These are phyloP conservation scores for Phodopus roborovskii DNA, from an alignment of 2,113 vertebrate genomes.

Conservation along the genomic window DNA sequence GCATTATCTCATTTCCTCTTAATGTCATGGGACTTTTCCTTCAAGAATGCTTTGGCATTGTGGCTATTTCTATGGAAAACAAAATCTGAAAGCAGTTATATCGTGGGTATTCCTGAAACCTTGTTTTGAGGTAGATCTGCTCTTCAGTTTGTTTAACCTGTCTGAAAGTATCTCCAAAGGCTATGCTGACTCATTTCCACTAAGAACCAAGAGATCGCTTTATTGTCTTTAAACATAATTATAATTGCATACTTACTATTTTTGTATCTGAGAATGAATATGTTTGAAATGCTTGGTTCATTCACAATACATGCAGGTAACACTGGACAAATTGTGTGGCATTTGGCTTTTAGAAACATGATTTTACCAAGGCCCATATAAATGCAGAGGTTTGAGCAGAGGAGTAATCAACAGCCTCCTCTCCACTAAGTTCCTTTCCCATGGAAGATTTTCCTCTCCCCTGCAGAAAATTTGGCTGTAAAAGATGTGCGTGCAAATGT, in stretches of 20 bases:
- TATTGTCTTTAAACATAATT: neutral
- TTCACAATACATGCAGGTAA: neutral
- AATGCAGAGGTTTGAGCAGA: neutral
- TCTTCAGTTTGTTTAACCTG: neutral
- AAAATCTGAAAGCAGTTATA: neutral
- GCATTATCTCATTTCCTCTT: neutral
- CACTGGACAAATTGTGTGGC: neutral
- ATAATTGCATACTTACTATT: neutral
- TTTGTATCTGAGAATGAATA: neutral
- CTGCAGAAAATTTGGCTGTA: constrained; percentile 49
- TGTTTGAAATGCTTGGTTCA: neutral
- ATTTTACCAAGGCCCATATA: neutral
- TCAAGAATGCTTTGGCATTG: neutral
- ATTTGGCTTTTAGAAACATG: constrained; percentile 12
- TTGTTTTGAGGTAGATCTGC: neutral
- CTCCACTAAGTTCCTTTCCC: constrained; percentile 1
- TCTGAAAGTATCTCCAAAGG: neutral
- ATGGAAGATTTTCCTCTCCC: neutral
- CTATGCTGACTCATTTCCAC: neutral
- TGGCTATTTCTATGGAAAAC: neutral
- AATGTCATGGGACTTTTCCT: neutral
- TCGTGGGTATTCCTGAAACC: neutral
- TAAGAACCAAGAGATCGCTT: neutral
- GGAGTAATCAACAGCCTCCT: neutral
- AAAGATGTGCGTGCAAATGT: constrained; percentile 69